Evolutionary conservation across 2,888 invertebrate species (phyloP), one percentile per base, ranked within the genome.

Genomic region (Mechanitis messenoides): DNA sequence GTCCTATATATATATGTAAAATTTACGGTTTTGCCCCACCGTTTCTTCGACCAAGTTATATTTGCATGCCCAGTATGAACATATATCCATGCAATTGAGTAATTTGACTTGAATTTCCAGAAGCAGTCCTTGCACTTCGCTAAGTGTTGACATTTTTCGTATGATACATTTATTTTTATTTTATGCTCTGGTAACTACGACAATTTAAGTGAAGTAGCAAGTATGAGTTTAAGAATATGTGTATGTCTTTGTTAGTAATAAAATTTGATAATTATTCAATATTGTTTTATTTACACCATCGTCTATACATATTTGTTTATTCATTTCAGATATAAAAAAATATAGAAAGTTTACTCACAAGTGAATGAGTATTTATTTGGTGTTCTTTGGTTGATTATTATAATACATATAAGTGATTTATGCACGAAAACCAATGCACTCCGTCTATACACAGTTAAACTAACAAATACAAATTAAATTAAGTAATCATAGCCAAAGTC

Each of bases 241-340:
- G 80, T 80, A 82, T 82, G 82, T 85, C 82, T 81, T 79, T 84
- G 81, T 85, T 86, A 85, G 85, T 76, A 85, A 84, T 87, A 88
- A 87, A 85, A 72, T 76, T 81, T 78, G 72, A 74, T 80, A 81
- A 77, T 69, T 71, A 75, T 74, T 68, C 45, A 69, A 69, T 56
- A 56, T 64, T 67, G 66, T 77, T 75, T 77, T 71, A 59, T 68
- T 70, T 50, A 50, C 31, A 50, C 9, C 3, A 47, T 20, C 20
- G 20, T 20, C 20, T 47, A 20, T 20, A 7, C 20, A 28, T n/a
- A 28, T 59, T 58, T 20, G 53, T 60, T 57, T 55, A 67, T 46
- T 42, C 56, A 38, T 7, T 35, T 35, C n/a, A 31, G 33, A 33
- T 47, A 50, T 33, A 50, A 56, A 20, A 45, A 57, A 28, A 53